A percentile compares a stretch with the other conserved stretches of the same genome.
Evolutionary conservation across 1,140 invertebrate species (phyloP).

Genomic region (Leptinotarsa texana): DNA sequence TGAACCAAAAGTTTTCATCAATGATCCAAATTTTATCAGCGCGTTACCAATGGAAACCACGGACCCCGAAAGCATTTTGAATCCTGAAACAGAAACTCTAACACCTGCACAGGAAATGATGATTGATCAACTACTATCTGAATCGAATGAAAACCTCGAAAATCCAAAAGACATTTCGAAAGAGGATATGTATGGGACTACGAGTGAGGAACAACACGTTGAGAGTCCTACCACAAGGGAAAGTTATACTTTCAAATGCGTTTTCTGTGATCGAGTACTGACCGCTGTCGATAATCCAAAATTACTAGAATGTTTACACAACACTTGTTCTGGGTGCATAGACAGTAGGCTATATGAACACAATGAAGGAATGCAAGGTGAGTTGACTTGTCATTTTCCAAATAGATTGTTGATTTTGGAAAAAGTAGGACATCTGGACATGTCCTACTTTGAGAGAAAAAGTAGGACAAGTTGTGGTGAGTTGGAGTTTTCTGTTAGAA

Average conservation of each 20-base stretch:
- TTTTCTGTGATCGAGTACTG: conserved; percentile 70
- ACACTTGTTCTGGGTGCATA: conserved; percentile 77
- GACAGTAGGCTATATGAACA: conserved; percentile 70
- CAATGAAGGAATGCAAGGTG: conserved; percentile 53
- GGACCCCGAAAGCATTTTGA: conserved; percentile 32
- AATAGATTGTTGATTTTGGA: too few relatives aligned
- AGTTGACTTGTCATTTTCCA: not conserved
- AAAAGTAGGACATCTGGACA: conserved; percentile 2
- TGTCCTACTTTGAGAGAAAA: conserved; percentile 19
- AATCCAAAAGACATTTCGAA: conserved; percentile 28
- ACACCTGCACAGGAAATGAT: conserved; percentile 26
- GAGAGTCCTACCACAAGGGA: conserved; percentile 61
- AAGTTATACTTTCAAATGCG: conserved; percentile 62
- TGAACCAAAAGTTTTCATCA: conserved; percentile 39
- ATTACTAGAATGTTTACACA: conserved; percentile 84
- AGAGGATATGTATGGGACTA: conserved; percentile 32
- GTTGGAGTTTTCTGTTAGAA: conserved; percentile 1
- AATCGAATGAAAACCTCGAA: conserved; percentile 25
- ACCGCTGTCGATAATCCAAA: conserved; percentile 69
- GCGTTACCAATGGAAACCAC: conserved; percentile 28
- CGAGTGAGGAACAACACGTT: conserved; percentile 46
- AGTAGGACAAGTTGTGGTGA: not conserved
- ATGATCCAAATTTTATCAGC: conserved; percentile 39
- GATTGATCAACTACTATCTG: conserved; percentile 28
- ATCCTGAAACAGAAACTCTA: conserved; percentile 16